Base-by-base conservation (phyloP, 2,797 vertebrate species). In the Xenentodon cancila region DNA sequence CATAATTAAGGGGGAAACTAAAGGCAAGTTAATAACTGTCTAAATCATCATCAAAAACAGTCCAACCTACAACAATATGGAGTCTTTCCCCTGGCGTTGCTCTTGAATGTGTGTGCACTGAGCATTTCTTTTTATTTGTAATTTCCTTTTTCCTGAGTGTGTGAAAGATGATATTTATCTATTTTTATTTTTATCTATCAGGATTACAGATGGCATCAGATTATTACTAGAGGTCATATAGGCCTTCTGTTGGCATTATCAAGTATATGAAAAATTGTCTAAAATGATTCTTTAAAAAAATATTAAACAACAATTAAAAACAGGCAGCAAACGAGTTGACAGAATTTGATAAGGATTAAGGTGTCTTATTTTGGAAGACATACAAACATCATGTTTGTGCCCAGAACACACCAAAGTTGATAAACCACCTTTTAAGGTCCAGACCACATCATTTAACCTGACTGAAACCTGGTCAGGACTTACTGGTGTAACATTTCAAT, bases 21-120 rank as follows among this genome's bases (percentile, higher is more conserved):
- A 81, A 66, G 55, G 64, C 40, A 64, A 68, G 69, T 59, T 34
- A 68, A 66, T 58, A 48, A 42, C 34, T 64, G 43, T 57, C 8
- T 37, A 51, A 74, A 60, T 57, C 27, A 53, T 59, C 57, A 58
- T 56, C 52, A 66, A 48, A 56, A 67, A 48, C 59, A 27, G 51
- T 53, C 49, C 21, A 55, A 72, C 53, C 59, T 54, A 74, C 76
- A 88, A 88, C 86, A 88, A 88, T 90, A 89, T 89, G 84, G 82
- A 90, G 84, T 77, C 58, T 81, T 87, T 79, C 70, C 87, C 78
- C 78, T 53, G 47, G 71, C 81, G 71, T 72, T 87, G 86, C 80
- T 82, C 68, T 74, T 83, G 75, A 77, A 75, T 86, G 74, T n/a
- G 16, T 67, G 64, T 88, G 81, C 74, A 79, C 68, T 78, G 42